Conservation (phyloP, 2,113 vertebrate species). For the Haemorhous mexicanus region DNA sequence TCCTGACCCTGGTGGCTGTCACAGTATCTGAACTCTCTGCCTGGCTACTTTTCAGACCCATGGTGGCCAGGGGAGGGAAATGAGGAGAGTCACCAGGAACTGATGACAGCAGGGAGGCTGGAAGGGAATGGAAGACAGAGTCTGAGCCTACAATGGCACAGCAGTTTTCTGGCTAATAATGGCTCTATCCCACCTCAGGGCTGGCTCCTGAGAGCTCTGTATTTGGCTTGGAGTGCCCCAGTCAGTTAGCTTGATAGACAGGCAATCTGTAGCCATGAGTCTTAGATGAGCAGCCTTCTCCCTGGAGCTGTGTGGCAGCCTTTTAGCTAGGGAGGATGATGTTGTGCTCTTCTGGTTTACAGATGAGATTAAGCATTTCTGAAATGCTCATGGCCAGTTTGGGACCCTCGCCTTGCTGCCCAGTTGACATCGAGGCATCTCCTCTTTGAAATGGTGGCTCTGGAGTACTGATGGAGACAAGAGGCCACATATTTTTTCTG, state of each 20-base stretch:
- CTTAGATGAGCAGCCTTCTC: not conserved
- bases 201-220: not conserved
- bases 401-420: not conserved
- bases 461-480: not conserved
- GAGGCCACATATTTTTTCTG: not conserved
- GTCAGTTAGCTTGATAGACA: not conserved
- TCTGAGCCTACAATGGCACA: not conserved
- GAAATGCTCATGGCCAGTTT: not conserved
- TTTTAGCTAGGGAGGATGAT: not conserved
- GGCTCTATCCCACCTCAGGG: not conserved
- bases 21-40: not conserved
- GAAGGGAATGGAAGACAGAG: not conserved
- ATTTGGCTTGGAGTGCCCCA: accelerated
- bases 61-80: not conserved
- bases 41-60: not conserved
- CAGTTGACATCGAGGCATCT: not conserved
- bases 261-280: not conserved
- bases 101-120: not conserved
- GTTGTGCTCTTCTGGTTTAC: not conserved
- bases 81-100: not conserved
- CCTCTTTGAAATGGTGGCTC: not conserved
- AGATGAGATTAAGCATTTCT: not conserved
- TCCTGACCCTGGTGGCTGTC: not conserved
- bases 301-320: not conserved
- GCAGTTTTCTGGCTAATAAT: not conserved